These are phyloP conservation scores for Aplocera efformata DNA, from an alignment of 2,888 invertebrate genomes.

Conservation along the genomic window DNA sequence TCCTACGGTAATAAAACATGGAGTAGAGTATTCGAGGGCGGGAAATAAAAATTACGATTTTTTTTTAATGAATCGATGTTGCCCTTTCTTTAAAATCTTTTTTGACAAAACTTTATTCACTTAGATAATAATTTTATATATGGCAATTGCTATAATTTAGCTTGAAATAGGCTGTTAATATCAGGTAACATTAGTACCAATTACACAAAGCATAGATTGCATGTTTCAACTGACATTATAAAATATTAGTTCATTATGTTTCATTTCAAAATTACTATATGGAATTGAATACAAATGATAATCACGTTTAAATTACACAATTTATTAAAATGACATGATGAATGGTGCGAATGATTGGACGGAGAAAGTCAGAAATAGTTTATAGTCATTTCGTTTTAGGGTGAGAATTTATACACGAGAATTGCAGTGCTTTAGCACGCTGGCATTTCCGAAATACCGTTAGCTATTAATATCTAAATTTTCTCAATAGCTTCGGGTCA, in stretches of 20 bases:
- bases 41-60: no score
- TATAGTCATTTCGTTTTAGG: background rate
- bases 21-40: no score
- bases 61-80: no score
- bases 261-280: conserved; percentile 13
- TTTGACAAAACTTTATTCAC: no score
- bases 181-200: no score
- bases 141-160: background rate
- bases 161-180: background rate
- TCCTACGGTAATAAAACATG: no score
- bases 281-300: conserved; percentile 14
- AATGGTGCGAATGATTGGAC: conserved; percentile 4
- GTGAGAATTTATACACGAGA: conserved; percentile 1
- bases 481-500: conserved; percentile 49
- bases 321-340: conserved; percentile 7
- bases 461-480: conserved; percentile 40
- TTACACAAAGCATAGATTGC: no score
- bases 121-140: conserved; percentile 9
- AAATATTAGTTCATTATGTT: conserved; percentile 3
- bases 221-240: conserved; percentile 26
- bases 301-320: conserved; percentile 10
- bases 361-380: background rate
- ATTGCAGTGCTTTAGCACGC: conserved; percentile 1
- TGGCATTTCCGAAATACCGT: conserved; percentile 3
- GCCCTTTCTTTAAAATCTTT: no score